These are phyloP conservation scores for Oreochromis spilurus DNA, from an alignment of 2,113 vertebrate genomes.

Conservation along the genomic window DNA sequence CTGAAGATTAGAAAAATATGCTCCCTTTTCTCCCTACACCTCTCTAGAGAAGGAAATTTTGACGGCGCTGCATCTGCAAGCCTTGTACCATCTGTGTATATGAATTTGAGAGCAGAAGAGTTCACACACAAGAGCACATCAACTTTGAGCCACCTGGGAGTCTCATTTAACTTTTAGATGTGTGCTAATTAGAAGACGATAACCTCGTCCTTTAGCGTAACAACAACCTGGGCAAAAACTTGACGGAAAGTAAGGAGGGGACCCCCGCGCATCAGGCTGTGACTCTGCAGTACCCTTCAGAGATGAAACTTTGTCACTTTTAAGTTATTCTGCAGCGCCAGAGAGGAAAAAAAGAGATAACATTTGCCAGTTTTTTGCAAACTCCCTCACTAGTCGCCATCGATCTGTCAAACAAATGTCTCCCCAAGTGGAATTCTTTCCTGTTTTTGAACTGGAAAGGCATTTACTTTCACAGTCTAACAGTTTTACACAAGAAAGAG, in stretches of 20 bases:
- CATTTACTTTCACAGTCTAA: neutral
- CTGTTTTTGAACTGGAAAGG: neutral
- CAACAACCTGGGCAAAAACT: constrained; percentile 33
- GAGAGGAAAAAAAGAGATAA: neutral
- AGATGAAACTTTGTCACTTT: constrained; percentile 7
- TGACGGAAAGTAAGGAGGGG: constrained; percentile 18
- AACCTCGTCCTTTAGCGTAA: constrained; percentile 43
- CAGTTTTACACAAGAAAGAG: neutral
- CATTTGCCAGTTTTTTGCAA: neutral
- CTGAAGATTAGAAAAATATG: constrained; percentile 1
- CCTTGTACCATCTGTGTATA: constrained; percentile 59
- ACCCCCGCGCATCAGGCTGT: neutral
- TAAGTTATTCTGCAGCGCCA: neutral
- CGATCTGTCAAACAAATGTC: constrained; percentile 12
- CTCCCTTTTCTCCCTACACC: neutral
- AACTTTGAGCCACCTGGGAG: constrained; percentile 62
- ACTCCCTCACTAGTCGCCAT: neutral
- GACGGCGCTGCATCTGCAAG: constrained; percentile 50
- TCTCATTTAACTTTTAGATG: constrained; percentile 72
- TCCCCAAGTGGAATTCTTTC: neutral
- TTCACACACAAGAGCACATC: constrained; percentile 32
- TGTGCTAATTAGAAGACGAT: constrained; percentile 59
- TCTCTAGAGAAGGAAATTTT: constrained; percentile 15
- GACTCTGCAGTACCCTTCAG: constrained; percentile 20
- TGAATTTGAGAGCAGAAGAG: constrained; percentile 32